A percentile compares a stretch with the other conserved stretches of the same genome.
Conservation (phyloP, 2,113 vertebrate species). For the Smithornis capensis region DNA sequence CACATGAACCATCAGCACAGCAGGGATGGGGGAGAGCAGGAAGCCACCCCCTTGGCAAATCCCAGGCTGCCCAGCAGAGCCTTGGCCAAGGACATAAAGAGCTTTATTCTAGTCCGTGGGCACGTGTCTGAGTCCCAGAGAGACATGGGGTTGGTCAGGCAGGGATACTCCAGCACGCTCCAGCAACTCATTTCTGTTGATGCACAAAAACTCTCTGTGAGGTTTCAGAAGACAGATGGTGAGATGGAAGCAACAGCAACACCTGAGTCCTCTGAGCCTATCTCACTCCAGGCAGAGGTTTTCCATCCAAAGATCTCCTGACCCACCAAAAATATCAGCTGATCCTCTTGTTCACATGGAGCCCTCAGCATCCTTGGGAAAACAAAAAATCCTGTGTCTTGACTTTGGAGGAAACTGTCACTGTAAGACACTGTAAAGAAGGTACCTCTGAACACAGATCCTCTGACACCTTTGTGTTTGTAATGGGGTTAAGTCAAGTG, state of each 20-base stretch:
- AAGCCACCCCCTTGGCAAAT: neutral
- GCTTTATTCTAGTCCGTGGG: neutral
- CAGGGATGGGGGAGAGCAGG: neutral
- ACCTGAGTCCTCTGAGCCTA: neutral
- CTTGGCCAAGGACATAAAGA: neutral
- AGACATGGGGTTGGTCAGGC: neutral
- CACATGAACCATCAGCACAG: neutral
- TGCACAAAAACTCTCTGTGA: neutral
- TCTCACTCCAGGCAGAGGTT: neutral
- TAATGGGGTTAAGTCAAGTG: neutral
- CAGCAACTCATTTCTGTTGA: neutral
- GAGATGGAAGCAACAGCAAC: neutral
- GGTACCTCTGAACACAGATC: neutral
- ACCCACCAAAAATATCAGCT: neutral
- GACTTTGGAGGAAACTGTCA: neutral
- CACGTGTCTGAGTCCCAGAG: neutral
- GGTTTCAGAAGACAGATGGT: neutral
- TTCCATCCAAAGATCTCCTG: neutral
- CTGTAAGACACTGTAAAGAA: neutral
- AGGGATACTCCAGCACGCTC: neutral
- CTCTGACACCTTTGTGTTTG: neutral
- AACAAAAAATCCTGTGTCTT: too few relatives aligned
- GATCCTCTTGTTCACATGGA: neutral
- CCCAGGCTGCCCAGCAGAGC: neutral
- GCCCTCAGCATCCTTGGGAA: neutral